Base-by-base conservation (phyloP, 2,888 invertebrate species). In the Polyommatus icarus region DNA sequence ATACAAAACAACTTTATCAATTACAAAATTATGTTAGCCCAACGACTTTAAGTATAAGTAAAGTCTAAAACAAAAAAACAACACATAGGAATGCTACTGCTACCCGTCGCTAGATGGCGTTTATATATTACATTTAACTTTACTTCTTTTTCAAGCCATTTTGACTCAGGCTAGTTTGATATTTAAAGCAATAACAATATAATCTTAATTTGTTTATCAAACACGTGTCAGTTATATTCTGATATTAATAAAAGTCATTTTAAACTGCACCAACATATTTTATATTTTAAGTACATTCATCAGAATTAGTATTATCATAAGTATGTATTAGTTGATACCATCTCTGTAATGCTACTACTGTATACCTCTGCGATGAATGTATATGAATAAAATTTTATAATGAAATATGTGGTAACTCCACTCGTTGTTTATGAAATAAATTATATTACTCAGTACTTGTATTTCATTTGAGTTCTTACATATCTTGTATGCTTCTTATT, bases 391-490 rank as follows among this genome's bases (percentile, higher is more conserved):
- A 76, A 77, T 72, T 57, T 76, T 79, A 75, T 78, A 77, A 78
- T 46, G 36, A 61, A 61, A 79, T 72, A 78, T 67, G 40, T 76
- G 29, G 29, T 46, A 46, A 50, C 3, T 29, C 20, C 40, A 67
- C 40, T 77, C 76, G 77, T 81, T 81, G 87, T 90, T 89, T 86
- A 86, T 84, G 86, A 83, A 87, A 88, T 90, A 90, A 90, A 92
- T 83, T 89, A 89, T 90, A 89, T 89, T 84, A 85, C 83, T 82
- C 82, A 85, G 85, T 86, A 81, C 78, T 78, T n/a, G 78, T 81
- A 78, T 77, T 81, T 81, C 78, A 78, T 71, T 80, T 46, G 5
- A 54, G 54, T 54, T 54, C 54, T 54, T 15, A 50, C 50, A 15
- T 54, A 54, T 54, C 54, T 54, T 54, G 3, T 54, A 18, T 15